Percentiles rank a stretch among this genome's conserved stretches.
phyloP scores from a whole-genome alignment of 2,888 invertebrate species.

The Chaetoderma sp. region DNA sequence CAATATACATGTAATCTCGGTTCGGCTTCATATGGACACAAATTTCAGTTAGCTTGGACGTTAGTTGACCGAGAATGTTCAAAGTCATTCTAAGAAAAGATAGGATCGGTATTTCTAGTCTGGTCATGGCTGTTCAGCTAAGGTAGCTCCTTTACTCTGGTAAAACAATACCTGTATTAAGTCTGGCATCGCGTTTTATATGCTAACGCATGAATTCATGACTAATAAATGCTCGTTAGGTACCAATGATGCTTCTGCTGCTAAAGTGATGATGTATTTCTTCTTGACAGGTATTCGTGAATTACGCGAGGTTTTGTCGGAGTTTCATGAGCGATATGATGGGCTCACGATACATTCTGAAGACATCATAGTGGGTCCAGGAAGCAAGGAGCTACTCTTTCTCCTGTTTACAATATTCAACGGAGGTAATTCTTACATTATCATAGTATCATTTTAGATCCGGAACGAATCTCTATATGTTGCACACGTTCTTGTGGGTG shows the following conservation, averaged over 20 bases:
- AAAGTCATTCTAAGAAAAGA: too few species aligned
- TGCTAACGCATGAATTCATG: too few species aligned
- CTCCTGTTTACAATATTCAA: conserved; percentile 59
- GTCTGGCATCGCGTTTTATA: too few species aligned
- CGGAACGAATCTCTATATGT: neutral
- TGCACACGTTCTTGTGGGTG: neutral
- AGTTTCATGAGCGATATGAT: conserved; percentile 58
- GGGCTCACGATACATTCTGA: conserved; percentile 46
- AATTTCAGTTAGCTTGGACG: too few species aligned
- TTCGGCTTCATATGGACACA: too few species aligned
- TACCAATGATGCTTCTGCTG: neutral
- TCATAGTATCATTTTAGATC: neutral
- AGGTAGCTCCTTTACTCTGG: too few species aligned
- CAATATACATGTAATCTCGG: too few species aligned
- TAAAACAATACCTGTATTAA: too few species aligned
- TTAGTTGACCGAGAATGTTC: too few species aligned
- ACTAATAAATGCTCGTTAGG: too few species aligned
- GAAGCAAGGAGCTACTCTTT: conserved; percentile 67
- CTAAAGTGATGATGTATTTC: neutral
- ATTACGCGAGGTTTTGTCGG: conserved; percentile 54
- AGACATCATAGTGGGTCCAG: conserved; percentile 64
- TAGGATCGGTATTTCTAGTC: too few species aligned
- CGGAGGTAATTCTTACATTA: conserved; percentile 50
- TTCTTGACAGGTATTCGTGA: conserved; percentile 49
- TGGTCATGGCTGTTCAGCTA: too few species aligned